A percentile compares a stretch with the other conserved stretches of the same genome.
phyloP scores from a whole-genome alignment of 2,113 vertebrate species.

The Oxyruncus cristatus region DNA sequence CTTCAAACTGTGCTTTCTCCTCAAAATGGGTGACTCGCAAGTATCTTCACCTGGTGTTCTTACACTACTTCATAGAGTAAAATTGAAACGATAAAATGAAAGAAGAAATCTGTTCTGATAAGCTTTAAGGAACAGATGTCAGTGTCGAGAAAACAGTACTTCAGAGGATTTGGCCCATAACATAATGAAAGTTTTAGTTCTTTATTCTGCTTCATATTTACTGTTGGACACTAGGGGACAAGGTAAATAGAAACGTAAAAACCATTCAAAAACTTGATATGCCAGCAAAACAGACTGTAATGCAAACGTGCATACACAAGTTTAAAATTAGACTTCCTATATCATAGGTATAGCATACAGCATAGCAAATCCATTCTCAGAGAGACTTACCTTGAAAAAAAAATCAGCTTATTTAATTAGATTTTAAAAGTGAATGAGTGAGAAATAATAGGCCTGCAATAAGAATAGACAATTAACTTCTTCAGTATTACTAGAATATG shows the following conservation, averaged over 20 bases:
- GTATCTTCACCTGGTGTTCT: background rate
- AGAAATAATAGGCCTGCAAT: background rate
- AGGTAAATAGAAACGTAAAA: background rate
- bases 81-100: background rate
- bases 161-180: background rate
- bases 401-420: background rate
- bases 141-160: background rate
- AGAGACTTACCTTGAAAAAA: background rate
- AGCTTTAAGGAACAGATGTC: background rate
- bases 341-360: background rate
- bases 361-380: background rate
- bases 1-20: background rate
- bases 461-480: background rate
- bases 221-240: background rate
- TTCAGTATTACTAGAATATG: background rate
- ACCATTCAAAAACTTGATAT: background rate
- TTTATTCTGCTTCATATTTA: background rate
- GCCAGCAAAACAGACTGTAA: background rate
- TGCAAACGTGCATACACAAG: background rate
- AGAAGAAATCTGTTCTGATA: background rate
- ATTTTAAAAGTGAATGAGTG: background rate
- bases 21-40: background rate
- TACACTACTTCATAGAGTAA: background rate
- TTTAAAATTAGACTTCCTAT: background rate
- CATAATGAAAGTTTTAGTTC: background rate